phyloP scores from a whole-genome alignment of 2,888 invertebrate species.

The Nudaria mundana region DNA sequence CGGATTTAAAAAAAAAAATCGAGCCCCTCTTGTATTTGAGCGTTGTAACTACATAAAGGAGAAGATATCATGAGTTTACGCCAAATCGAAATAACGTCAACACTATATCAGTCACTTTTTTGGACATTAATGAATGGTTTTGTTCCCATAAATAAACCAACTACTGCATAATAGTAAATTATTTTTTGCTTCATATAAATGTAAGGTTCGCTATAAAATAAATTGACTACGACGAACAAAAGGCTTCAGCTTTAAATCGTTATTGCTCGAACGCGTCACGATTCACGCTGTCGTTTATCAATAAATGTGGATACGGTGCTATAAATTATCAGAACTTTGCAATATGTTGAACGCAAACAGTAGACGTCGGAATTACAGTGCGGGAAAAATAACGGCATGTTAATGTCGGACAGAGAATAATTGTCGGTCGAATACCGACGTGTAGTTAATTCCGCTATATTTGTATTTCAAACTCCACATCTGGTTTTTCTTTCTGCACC shows the following conservation, averaged over 20 bases:
- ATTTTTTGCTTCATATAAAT: conserved; percentile 20
- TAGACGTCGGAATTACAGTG: conserved; percentile 58
- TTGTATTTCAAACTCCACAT: conserved; percentile 46
- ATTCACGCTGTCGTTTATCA: conserved; percentile 51
- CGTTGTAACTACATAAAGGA: too few relatives aligned
- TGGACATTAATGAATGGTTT: too few relatives aligned
- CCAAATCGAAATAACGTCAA: too few relatives aligned
- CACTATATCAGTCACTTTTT: too few relatives aligned
- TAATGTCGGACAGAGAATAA: conserved; percentile 60
- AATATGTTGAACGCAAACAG: conserved; percentile 58
- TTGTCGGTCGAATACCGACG: conserved; percentile 53
- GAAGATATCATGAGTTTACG: too few relatives aligned
- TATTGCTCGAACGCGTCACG: conserved; percentile 39
- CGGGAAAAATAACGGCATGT: conserved; percentile 58
- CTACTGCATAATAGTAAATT: too few relatives aligned
- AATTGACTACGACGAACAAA: conserved; percentile 40
- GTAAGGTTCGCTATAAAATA: conserved; percentile 38
- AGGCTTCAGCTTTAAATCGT: conserved; percentile 43
- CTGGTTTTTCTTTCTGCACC: conserved; percentile 15
- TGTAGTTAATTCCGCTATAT: conserved; percentile 64
- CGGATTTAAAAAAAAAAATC: too few relatives aligned
- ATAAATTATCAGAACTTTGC: conserved; percentile 58
- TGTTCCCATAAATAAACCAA: conserved; percentile 19
- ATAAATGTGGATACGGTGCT: conserved; percentile 57
- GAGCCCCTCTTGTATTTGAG: too few relatives aligned